Base-by-base conservation (phyloP, 2,888 invertebrate species). In the Calliphora vomitoria region DNA sequence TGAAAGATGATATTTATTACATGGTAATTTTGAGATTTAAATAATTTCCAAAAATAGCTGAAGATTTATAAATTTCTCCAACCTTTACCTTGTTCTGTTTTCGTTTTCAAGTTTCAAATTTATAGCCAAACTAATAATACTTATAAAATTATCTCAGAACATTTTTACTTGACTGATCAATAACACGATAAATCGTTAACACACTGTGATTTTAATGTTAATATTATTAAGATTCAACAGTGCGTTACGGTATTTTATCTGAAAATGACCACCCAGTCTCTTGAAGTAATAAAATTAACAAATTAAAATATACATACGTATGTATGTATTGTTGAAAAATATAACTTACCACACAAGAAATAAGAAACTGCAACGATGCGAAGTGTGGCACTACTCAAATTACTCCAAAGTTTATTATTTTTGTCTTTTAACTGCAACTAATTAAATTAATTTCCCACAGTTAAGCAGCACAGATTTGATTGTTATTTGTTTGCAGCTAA, bases 311-410 rank as follows among this genome's bases (percentile, higher is more conserved):
- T 8, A n/a, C n/a, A n/a, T n/a, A n/a, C n/a, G n/a, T n/a, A n/a
- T n/a, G n/a, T n/a, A 44, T 44, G 13, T 44, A 44, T 10, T 20
- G 8, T 8, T 44, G 18, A 25, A 68, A 20, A 47, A 3, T 44
- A 25, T n/a, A 25, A 78, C 81, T 85, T 85, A 85, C 85, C 81
- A 81, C 85, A 81, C 75, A 76, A 78, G 72, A 78, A 64, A 71
- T 20, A 47, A 60, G 47, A 69, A 64, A 71, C 74, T 38, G 20
- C 64, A 47, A 13, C 53, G 50, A n/a, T 41, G n/a, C 4, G 18
- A 66, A 44, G 13, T 44, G 6, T n/a, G 41, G 6, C 13, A 55
- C 10, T 41, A 31, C 8, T 64, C 47, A 72, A 72, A 20, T 47
- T 35, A 58, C 58, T 75, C 69, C 69, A 44, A 69, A 58, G 25